Percentiles rank a stretch among this genome's conserved stretches.
These are phyloP conservation scores for Lepus townsendii DNA, from an alignment of 2,797 vertebrate genomes.

Conservation along the genomic window DNA sequence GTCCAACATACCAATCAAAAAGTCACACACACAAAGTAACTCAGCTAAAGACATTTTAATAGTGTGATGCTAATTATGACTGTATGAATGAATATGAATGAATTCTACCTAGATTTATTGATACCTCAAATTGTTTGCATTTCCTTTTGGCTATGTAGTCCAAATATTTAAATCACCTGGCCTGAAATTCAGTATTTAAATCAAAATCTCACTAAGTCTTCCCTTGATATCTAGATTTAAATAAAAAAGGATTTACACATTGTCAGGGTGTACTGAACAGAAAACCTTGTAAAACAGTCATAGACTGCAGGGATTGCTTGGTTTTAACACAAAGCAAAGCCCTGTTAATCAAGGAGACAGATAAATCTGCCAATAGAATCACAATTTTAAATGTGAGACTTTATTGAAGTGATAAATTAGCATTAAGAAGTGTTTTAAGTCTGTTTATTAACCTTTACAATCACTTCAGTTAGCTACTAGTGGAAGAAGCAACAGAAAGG, in stretches of 20 bases:
- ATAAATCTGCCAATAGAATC: conserved; percentile 73
- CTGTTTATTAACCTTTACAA: conserved; percentile 65
- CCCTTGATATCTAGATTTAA: conserved; percentile 77
- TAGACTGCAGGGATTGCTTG: conserved; percentile 76
- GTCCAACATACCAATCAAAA: conserved; percentile 43
- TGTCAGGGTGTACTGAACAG: conserved; percentile 73
- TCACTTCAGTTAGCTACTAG: conserved; percentile 59
- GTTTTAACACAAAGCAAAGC: conserved; percentile 71
- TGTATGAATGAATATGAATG: conserved; percentile 56
- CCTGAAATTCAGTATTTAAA: conserved; percentile 81
- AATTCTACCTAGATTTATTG: conserved; percentile 80
- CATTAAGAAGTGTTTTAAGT: conserved; percentile 67
- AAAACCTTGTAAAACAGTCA: conserved; percentile 81
- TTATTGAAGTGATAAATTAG: conserved; percentile 74
- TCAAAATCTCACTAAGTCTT: conserved; percentile 69
- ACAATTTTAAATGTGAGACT: conserved; percentile 64
- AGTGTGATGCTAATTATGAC: conserved; percentile 82
- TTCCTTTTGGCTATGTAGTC: conserved; percentile 81
- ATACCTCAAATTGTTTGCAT: conserved; percentile 80
- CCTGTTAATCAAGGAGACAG: conserved; percentile 62
- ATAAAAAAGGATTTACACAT: conserved; percentile 84
- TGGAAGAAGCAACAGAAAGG: background rate
- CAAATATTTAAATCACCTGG: conserved; percentile 85
- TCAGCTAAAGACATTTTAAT: conserved; percentile 74
- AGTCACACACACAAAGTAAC: conserved; percentile 78